Evolutionary conservation across 2,113 vertebrate species (phyloP), one percentile per base, ranked within the genome.

Genomic region (Telmatochromis brachygnathus): DNA sequence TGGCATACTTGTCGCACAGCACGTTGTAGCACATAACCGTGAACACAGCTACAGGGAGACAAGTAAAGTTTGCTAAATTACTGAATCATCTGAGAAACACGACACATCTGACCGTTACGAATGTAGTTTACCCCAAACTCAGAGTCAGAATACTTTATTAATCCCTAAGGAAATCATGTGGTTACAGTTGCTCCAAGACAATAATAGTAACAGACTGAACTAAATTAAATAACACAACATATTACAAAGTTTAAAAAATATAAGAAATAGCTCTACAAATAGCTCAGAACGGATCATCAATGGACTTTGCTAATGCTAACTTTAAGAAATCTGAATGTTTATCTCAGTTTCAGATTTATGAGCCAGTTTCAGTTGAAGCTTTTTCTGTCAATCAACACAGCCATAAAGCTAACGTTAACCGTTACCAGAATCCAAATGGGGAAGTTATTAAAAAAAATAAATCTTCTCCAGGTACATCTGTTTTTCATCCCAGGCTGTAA

Each of bases 1-100:
- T 99, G 94, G 99, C 99, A 1, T 99, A 99, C 94, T 99, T 99
- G 95, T 99, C 99, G 82, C 99, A 99, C 92, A 99, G 95, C 85
- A 99, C 99, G 77, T 99, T 99, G 96, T 98, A 99, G 96, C 98
- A 99, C 98, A 99, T 99, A 88, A 99, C 97, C 5, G 98, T 99
- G 97, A 99, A 99, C 62, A 97, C 97, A 83, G 98, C 99, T 99
- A 95, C 62, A 26, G 26, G 9, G 0, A 13, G 8, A 13, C 15
- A 15, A 53, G 45, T 2, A 49, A 47, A 62, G 19, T 35, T 42
- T 15, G 13, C 37, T 2, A 26, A 26, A 45, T 73, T 45, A 73
- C 21, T 6, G 5, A 73, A 45, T 15, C 12, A 45, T 45, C 12
- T 6, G 3, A 75, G 70, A 19, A 75, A 28, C 19, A 45, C 5